Evolutionary conservation across 2,113 vertebrate genomes (phyloP).

Genomic region (Ranitomeya variabilis): DNA sequence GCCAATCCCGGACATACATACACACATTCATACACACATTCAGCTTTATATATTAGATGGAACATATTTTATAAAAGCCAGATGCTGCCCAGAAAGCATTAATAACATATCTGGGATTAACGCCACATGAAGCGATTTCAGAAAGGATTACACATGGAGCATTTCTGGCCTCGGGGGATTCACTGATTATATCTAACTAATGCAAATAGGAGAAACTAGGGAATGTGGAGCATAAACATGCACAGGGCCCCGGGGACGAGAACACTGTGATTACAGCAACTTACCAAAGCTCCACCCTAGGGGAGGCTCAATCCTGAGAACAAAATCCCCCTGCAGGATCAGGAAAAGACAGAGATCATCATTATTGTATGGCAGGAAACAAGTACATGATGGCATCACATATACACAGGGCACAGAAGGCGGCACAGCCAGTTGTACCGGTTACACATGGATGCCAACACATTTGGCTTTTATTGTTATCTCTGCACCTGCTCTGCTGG

Average conservation of each 20-base stretch:
- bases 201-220: constrained; percentile 47
- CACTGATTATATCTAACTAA: constrained; percentile 46
- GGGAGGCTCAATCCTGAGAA: constrained; percentile 97
- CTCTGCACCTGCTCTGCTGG: no score
- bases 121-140: not conserved
- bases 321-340: constrained; percentile 89
- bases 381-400: not conserved
- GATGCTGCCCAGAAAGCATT: not conserved
- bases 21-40: no score
- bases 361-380: not conserved
- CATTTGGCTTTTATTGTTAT: no score
- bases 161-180: constrained; percentile 2
- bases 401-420: not conserved
- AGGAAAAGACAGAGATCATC: not conserved
- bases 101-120: not conserved
- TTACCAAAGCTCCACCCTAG: constrained; percentile 98
- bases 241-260: constrained; percentile 18
- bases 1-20: no score
- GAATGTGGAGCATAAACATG: constrained; percentile 35
- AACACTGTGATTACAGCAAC: constrained; percentile 58
- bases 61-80: not conserved
- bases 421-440: not conserved
- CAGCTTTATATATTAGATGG: no score
- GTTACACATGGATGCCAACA: not conserved
- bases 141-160: not conserved